Evolutionary conservation across 30 jellyfish, hydroid and myxozoan genomes (phyloP).

Genomic region (Mastigias papua): DNA sequence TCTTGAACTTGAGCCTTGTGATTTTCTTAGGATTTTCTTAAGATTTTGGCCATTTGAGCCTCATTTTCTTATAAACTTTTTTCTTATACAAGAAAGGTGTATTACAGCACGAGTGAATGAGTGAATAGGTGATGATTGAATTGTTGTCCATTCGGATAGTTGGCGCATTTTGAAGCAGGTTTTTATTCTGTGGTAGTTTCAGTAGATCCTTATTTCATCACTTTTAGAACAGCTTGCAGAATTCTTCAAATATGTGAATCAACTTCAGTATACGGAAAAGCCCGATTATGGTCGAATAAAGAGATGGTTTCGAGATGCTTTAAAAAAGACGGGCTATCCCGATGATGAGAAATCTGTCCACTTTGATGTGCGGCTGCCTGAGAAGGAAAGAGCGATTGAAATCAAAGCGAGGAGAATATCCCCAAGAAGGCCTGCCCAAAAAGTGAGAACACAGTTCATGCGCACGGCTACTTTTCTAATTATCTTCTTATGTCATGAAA

Average conservation of each 20-base stretch:
- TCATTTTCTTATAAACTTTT: too few relatives aligned
- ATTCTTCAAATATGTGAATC: slow-evolving; percentile 63
- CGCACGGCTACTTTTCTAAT: background rate
- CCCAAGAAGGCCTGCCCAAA: background rate
- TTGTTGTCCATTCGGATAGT: too few relatives aligned
- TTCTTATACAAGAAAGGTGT: too few relatives aligned
- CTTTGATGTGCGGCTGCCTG: slow-evolving; percentile 21
- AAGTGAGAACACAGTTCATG: background rate
- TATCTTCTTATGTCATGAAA: too few relatives aligned
- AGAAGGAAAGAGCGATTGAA: background rate
- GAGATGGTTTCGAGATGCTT: slow-evolving; percentile 70
- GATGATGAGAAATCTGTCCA: slow-evolving; percentile 87
- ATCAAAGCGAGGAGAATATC: background rate
- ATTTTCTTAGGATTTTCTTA: too few relatives aligned
- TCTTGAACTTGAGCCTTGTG: too few relatives aligned
- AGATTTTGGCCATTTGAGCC: too few relatives aligned
- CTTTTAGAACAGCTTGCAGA: slow-evolving; percentile 68
- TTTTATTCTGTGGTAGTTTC: background rate
- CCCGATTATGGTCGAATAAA: slow-evolving; percentile 80
- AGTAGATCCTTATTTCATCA: background rate
- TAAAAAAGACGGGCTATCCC: slow-evolving; percentile 35
- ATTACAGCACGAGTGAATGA: too few relatives aligned
- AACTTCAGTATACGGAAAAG: slow-evolving; percentile 73
- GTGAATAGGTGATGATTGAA: too few relatives aligned
- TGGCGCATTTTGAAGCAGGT: background rate